Evolutionary conservation across 2,888 invertebrate species (phyloP).

Genomic region (Cerastoderma edule): DNA sequence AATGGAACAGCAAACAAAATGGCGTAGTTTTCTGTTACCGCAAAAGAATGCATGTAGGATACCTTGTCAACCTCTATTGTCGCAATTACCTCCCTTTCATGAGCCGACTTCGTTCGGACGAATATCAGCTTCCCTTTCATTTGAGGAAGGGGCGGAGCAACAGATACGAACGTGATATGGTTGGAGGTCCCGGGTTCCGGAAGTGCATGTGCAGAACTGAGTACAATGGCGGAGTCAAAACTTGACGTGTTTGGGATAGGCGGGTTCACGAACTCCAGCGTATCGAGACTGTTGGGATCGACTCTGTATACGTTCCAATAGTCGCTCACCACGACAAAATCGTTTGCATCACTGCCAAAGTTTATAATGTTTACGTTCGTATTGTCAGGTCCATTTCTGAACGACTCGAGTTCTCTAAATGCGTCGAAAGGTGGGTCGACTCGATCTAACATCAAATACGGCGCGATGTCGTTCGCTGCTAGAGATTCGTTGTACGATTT

Average conservation of each 20-base stretch:
- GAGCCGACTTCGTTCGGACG: conserved; percentile 66
- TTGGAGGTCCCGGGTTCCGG: conserved; percentile 71
- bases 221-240: conserved; percentile 30
- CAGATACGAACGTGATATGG: conserved; percentile 70
- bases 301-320: conserved; percentile 77
- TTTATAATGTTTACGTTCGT: conserved; percentile 76
- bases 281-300: conserved; percentile 62
- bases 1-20: conserved; percentile 75
- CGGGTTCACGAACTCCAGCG: conserved; percentile 58
- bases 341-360: conserved; percentile 44
- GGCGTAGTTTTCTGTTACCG: conserved; percentile 72
- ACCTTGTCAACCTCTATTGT: conserved; percentile 66
- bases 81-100: conserved; percentile 69
- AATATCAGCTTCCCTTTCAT: conserved; percentile 61
- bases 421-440: conserved; percentile 68
- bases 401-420: conserved; percentile 58
- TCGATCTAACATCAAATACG: conserved; percentile 71
- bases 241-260: conserved; percentile 33
- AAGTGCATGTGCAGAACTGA: conserved; percentile 78
- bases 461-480: conserved; percentile 67
- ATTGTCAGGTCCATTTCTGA: conserved; percentile 75
- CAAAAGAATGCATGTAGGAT: conserved; percentile 80
- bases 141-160: conserved; percentile 64
- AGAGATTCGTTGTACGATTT: conserved; percentile 70
- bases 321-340: conserved; percentile 75